These are phyloP conservation scores for Ennomos quercinarius DNA, from an alignment of 2,888 invertebrate genomes.

Conservation along the genomic window DNA sequence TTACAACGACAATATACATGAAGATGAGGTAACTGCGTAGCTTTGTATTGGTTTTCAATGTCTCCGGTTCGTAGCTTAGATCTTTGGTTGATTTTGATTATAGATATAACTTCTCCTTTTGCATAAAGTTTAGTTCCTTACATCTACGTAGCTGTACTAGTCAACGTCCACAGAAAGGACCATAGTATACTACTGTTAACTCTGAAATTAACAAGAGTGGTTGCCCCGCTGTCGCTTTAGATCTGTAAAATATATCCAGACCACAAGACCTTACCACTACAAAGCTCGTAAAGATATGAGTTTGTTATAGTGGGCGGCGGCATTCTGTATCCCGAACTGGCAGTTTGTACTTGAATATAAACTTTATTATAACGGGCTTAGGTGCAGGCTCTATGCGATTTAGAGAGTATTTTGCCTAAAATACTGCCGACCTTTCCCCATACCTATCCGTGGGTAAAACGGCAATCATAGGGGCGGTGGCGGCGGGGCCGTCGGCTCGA, in stretches of 20 bases:
- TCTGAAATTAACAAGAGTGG: conserved; percentile 14
- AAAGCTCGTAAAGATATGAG: conserved; percentile 39
- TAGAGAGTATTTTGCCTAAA: conserved; percentile 39
- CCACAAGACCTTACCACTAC: conserved; percentile 35
- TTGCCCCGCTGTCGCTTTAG: conserved; percentile 30
- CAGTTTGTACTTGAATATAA: conserved; percentile 32
- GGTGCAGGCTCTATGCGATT: conserved; percentile 27
- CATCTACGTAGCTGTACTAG: not conserved
- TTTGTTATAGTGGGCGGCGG: conserved; percentile 32
- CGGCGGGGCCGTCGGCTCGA: conserved; percentile 31
- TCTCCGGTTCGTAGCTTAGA: conserved; percentile 7
- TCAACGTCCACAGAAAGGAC: conserved; percentile 6
- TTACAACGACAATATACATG: conserved; percentile 31
- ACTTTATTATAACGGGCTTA: conserved; percentile 35
- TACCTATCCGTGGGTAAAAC: conserved; percentile 37
- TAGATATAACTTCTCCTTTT: no score
- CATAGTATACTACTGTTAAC: conserved; percentile 22
- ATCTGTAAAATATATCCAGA: conserved; percentile 38
- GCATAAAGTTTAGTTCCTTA: not conserved
- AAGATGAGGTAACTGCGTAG: conserved; percentile 5
- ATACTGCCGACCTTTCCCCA: conserved; percentile 39
- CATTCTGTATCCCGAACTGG: conserved; percentile 23
- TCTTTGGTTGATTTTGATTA: not conserved
- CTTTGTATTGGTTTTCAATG: conserved; percentile 3
- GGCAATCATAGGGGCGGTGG: conserved; percentile 32